These are phyloP conservation scores for Chelonoidis abingdonii DNA, from an alignment of 2,113 vertebrate species.

Conservation along the genomic window DNA sequence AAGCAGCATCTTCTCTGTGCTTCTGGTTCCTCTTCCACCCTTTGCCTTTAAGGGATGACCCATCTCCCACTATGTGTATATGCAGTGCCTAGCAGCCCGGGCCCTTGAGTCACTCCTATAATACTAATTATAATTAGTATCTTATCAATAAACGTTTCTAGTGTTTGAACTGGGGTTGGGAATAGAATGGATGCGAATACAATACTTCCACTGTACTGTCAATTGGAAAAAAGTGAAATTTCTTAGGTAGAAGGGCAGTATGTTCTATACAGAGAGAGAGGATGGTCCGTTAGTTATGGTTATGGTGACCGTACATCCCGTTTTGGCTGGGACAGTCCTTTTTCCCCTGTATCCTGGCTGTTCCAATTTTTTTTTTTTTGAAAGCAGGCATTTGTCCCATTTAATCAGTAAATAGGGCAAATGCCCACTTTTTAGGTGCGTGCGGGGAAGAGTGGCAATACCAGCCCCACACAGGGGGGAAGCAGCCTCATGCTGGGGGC, in stretches of 20 bases:
- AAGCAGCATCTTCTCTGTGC: not conserved
- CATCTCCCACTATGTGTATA: not conserved
- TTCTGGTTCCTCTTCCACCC: not conserved
- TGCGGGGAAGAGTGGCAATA: too few relatives aligned
- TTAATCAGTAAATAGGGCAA: too few relatives aligned
- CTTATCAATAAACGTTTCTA: not conserved
- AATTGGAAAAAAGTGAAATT: conserved; percentile 15
- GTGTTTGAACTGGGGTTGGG: conserved; percentile 9
- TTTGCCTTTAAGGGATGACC: not conserved
- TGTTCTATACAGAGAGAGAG: not conserved
- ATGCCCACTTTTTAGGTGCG: too few relatives aligned
- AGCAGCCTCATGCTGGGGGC: too few relatives aligned
- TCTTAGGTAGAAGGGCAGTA: not conserved
- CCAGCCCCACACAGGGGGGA: too few relatives aligned
- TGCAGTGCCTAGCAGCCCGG: not conserved
- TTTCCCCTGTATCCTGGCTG: too few relatives aligned
- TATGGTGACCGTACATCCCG: too few relatives aligned
- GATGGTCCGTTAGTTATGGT: not conserved
- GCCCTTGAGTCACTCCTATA: not conserved
- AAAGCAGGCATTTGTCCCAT: too few relatives aligned
- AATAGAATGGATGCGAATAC: conserved; percentile 8
- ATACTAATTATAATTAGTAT: not conserved
- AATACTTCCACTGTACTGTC: conserved; percentile 11
- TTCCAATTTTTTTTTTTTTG: too few relatives aligned
- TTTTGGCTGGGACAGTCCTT: too few relatives aligned